Evolutionary conservation across 2,113 vertebrate genomes (phyloP).

Genomic region (Chaetops frenatus): DNA sequence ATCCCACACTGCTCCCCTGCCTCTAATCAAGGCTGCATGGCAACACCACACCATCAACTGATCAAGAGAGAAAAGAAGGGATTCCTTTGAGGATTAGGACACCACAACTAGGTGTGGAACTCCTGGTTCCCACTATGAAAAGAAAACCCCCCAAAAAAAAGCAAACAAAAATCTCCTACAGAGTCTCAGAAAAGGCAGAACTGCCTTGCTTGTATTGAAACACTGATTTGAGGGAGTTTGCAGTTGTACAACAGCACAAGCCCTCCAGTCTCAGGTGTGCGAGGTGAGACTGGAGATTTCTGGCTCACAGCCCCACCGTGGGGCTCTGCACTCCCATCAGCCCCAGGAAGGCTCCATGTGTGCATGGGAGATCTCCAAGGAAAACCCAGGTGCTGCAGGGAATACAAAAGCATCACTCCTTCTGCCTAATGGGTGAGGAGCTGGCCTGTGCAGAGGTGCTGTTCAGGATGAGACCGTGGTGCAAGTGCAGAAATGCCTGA

Average conservation of each 20-base stretch:
- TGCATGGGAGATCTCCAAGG: not conserved
- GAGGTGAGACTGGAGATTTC: not conserved
- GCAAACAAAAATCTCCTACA: too few relatives aligned
- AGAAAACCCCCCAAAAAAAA: not conserved
- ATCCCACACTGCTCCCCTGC: accelerated
- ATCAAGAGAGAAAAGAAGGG: not conserved
- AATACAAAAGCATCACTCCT: not conserved
- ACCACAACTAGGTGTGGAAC: not conserved
- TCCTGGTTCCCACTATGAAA: not conserved
- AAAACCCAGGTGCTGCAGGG: not conserved
- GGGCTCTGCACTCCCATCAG: not conserved
- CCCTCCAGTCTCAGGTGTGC: accelerated
- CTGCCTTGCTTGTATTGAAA: not conserved
- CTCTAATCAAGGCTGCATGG: not conserved
- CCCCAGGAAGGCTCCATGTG: not conserved
- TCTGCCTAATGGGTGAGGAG: not conserved
- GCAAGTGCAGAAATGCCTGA: not conserved
- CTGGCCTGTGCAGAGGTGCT: accelerated
- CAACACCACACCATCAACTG: not conserved
- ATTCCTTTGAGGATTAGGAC: not conserved
- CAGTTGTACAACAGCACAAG: accelerated
- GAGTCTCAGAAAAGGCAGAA: not conserved
- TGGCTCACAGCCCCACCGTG: not conserved
- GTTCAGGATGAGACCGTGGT: accelerated
- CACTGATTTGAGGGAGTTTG: not conserved